A percentile compares a stretch with the other conserved stretches of the same genome.
phyloP scores from a whole-genome alignment of 2,888 invertebrate species.

The Amiota mariae region DNA sequence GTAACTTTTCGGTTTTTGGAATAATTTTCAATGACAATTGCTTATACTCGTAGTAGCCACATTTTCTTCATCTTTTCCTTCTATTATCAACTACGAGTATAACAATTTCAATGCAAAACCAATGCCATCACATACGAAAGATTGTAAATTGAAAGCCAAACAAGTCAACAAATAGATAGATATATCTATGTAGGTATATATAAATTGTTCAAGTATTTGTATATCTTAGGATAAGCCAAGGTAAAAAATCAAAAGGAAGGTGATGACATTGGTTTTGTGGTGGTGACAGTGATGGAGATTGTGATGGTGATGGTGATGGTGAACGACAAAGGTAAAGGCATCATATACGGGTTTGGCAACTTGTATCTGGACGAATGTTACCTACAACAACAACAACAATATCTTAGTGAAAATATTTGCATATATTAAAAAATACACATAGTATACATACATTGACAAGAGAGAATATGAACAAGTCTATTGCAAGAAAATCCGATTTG shows the following conservation, averaged over 20 bases:
- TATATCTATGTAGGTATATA: not conserved
- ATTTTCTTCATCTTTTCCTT: not conserved
- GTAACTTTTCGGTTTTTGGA: not conserved
- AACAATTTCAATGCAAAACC: constrained; percentile 2
- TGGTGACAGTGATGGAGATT: not conserved
- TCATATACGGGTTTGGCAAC: not conserved
- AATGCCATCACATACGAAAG: constrained; percentile 1
- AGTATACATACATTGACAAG: too few species aligned
- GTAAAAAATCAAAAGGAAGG: not conserved
- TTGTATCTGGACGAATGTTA: not conserved
- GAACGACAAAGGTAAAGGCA: not conserved
- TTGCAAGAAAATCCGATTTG: constrained; percentile 29
- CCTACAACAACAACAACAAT: not conserved
- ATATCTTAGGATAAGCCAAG: not conserved
- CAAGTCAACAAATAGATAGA: not conserved
- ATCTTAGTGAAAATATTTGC: not conserved
- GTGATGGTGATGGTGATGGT: not conserved
- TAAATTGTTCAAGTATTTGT: not conserved
- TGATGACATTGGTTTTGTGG: not conserved
- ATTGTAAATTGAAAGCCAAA: constrained; percentile 15
- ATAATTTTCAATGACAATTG: constrained; percentile 22
- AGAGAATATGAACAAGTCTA: not conserved
- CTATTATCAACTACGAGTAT: not conserved
- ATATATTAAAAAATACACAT: constrained; percentile 10
- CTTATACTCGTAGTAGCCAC: too few species aligned